A percentile compares a stretch with the other conserved stretches of the same genome.
Conservation (phyloP, 2,888 invertebrate genomes). For the Schizotus pectinicornis region DNA sequence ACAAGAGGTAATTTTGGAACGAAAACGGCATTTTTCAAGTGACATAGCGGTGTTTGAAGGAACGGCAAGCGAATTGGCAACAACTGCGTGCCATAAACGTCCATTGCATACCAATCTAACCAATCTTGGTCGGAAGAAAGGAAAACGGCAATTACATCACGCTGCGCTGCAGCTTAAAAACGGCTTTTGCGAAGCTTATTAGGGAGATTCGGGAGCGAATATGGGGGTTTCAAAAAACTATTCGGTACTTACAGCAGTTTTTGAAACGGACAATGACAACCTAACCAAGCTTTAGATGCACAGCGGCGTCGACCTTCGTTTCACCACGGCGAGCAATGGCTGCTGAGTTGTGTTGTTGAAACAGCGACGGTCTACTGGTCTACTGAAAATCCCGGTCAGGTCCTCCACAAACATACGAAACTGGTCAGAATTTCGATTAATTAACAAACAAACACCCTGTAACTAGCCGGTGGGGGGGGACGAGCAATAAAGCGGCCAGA, state of each 20-base stretch:
- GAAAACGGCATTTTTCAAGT: not conserved
- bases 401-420: too few relatives aligned
- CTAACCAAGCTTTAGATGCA: conserved; percentile 57
- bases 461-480: not conserved
- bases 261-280: conserved; percentile 52
- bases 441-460: too few relatives aligned
- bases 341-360: conserved; percentile 36
- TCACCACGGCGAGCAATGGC: conserved; percentile 49
- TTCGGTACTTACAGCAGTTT: conserved; percentile 49
- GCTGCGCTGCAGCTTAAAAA: conserved; percentile 13
- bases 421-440: too few relatives aligned
- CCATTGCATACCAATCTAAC: conserved; percentile 47
- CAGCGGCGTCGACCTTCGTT: conserved; percentile 58
- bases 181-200: not conserved
- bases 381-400: not conserved
- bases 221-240: conserved; percentile 1
- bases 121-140: conserved; percentile 41
- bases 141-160: conserved; percentile 54
- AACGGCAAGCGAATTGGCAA: conserved; percentile 24
- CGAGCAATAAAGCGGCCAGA: conserved; percentile 2
- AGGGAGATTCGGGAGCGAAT: not conserved
- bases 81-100: conserved; percentile 48
- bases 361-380: not conserved
- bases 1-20: conserved; percentile 45
- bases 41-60: not conserved